Evolutionary conservation across 2,113 vertebrate species (phyloP).

Genomic region (Baryphthengus martii): DNA sequence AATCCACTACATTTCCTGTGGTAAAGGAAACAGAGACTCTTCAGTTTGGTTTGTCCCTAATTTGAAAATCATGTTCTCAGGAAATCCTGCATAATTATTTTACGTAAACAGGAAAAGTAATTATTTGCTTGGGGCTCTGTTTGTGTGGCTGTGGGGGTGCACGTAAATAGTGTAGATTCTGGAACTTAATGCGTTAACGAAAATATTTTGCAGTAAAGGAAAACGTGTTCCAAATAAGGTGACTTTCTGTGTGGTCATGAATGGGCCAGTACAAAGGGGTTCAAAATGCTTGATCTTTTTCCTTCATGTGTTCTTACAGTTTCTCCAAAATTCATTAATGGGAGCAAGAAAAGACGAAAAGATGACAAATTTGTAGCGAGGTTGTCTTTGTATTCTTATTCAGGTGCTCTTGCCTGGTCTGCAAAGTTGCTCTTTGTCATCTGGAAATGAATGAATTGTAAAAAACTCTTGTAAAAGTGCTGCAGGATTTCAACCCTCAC

Average conservation of each 20-base stretch:
- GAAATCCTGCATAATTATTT: constrained; percentile 65
- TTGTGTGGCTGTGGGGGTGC: not conserved
- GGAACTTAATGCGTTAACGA: not conserved
- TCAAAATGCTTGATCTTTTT: not conserved
- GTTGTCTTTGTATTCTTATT: not conserved
- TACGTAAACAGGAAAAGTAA: constrained; percentile 68
- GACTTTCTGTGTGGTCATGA: not conserved
- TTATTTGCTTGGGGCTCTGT: constrained; percentile 62
- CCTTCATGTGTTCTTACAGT: not conserved
- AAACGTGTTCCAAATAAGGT: constrained; percentile 11
- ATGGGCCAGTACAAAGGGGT: not conserved
- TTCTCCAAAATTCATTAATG: not conserved
- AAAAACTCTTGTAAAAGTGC: constrained; percentile 28
- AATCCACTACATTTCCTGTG: constrained; percentile 64
- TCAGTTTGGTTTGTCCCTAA: constrained; percentile 64
- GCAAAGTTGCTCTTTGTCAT: not conserved
- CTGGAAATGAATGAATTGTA: constrained; percentile 11
- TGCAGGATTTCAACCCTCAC: constrained; percentile 5
- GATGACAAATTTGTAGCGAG: not conserved
- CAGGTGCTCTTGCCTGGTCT: constrained; percentile 5
- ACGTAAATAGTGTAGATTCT: constrained; percentile 1
- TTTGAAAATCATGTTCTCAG: constrained; percentile 71
- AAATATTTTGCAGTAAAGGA: not conserved
- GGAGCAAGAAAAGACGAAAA: not conserved
- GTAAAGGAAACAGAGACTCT: constrained; percentile 60